Evolutionary conservation across 64 coral and sea anemone species (phyloP).

Genomic region (Montipora capricornis): DNA sequence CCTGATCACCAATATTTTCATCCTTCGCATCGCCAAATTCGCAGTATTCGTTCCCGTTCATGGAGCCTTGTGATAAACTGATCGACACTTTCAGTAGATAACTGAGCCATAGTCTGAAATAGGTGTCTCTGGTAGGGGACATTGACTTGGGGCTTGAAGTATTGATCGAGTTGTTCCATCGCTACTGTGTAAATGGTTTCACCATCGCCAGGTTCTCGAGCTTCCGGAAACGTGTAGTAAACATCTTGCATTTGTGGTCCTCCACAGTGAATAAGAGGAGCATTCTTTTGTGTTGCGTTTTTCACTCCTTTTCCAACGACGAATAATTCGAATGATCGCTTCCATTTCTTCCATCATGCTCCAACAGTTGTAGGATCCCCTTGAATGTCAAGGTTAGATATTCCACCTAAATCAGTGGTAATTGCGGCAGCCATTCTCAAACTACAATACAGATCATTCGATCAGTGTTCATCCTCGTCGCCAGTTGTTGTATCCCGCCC

Average conservation of each 20-base stretch:
- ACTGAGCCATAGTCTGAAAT: slow-evolving; percentile 58
- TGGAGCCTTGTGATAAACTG: slow-evolving; percentile 55
- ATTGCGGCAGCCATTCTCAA: slow-evolving; percentile 1
- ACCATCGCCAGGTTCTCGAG: slow-evolving; percentile 47
- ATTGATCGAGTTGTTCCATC: slow-evolving; percentile 41
- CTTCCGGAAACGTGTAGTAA: slow-evolving; percentile 48
- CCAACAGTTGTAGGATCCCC: slow-evolving; percentile 50
- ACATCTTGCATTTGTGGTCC: slow-evolving; percentile 67
- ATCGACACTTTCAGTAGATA: slow-evolving; percentile 54
- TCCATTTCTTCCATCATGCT: slow-evolving; percentile 71
- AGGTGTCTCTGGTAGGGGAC: slow-evolving; percentile 66
- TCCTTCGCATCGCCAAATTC: slow-evolving; percentile 39
- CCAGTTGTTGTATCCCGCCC: neutral
- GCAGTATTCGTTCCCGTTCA: slow-evolving; percentile 53
- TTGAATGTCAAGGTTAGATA: slow-evolving; percentile 12
- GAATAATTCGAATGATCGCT: slow-evolving; percentile 56
- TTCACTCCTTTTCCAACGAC: slow-evolving; percentile 30
- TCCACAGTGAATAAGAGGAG: slow-evolving; percentile 56
- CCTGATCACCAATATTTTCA: slow-evolving; percentile 69
- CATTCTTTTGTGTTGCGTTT: slow-evolving; percentile 51
- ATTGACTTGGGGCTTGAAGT: slow-evolving; percentile 71
- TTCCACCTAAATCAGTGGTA: slow-evolving; percentile 25
- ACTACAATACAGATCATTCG: neutral
- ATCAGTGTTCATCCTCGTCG: neutral
- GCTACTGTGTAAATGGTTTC: slow-evolving; percentile 45